Evolutionary conservation across 1,140 invertebrate species (phyloP).

Genomic region (Triops longicaudatus): DNA sequence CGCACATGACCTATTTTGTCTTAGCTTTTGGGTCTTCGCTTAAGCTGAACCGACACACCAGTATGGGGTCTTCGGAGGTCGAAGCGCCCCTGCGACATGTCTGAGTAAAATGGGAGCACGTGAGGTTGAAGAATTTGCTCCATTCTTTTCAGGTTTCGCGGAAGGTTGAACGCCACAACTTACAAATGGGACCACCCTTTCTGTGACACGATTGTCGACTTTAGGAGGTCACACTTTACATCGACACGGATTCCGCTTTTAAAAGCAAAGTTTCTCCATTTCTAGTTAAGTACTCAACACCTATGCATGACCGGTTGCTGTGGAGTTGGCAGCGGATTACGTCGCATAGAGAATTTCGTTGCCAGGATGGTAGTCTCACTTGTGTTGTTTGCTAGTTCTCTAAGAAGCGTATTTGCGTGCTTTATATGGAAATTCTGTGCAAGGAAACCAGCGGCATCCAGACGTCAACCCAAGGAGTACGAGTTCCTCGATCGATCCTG

Average conservation of each 20-base stretch:
- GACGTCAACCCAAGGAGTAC: not conserved
- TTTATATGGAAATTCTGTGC: conserved; percentile 10
- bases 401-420: not conserved
- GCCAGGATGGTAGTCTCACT: not conserved
- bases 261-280: not conserved
- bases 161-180: too few species aligned
- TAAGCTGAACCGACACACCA: not conserved
- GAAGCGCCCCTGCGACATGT: too few species aligned
- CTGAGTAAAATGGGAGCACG: too few species aligned
- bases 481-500: conserved; percentile 10
- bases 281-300: not conserved
- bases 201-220: not conserved
- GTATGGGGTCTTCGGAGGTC: too few species aligned
- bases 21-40: not conserved
- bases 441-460: not conserved
- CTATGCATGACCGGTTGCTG: not conserved
- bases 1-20: not conserved
- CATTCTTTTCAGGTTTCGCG: too few species aligned
- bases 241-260: not conserved
- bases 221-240: not conserved
- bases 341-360: not conserved
- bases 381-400: conserved; percentile 1
- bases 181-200: too few species aligned
- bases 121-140: too few species aligned
- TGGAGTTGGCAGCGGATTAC: not conserved